phyloP scores from a whole-genome alignment of 2,797 vertebrate species.

The Peromyscus melanophrys region DNA sequence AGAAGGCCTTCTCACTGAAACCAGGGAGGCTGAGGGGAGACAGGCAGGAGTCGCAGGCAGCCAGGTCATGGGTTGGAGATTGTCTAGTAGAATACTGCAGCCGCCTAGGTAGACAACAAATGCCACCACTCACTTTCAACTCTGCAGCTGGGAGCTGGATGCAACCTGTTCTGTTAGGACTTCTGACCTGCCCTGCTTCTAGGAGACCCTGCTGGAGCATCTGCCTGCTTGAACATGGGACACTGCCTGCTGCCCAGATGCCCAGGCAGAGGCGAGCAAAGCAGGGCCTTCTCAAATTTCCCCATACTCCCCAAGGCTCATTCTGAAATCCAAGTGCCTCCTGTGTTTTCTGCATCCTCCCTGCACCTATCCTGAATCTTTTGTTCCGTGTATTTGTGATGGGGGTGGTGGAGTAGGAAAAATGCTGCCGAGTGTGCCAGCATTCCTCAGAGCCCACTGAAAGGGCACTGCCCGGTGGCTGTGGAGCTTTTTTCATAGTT shows the following conservation, averaged over 20 bases:
- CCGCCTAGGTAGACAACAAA: not conserved
- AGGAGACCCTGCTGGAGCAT: not conserved
- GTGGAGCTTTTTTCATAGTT: not conserved
- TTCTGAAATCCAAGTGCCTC: not conserved
- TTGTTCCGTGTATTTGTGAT: not conserved
- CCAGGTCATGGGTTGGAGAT: not conserved
- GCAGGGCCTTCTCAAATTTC: not conserved
- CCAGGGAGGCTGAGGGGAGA: not conserved
- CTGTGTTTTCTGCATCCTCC: not conserved
- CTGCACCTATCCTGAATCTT: not conserved
- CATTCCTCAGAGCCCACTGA: not conserved
- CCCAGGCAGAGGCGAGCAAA: not conserved
- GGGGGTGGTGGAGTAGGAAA: not conserved
- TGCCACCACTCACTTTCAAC: not conserved
- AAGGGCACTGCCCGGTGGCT: not conserved
- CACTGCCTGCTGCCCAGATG: not conserved
- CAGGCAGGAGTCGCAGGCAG: not conserved
- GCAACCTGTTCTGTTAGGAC: not conserved
- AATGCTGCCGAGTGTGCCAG: not conserved
- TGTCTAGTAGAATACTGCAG: not conserved
- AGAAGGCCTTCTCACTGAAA: not conserved
- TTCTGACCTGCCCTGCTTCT: not conserved
- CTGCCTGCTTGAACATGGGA: not conserved
- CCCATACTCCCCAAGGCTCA: fast-evolving
- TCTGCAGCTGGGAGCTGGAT: not conserved